Conservation (phyloP, 2,113 vertebrate species). For the Psittacula cyanocephala region DNA sequence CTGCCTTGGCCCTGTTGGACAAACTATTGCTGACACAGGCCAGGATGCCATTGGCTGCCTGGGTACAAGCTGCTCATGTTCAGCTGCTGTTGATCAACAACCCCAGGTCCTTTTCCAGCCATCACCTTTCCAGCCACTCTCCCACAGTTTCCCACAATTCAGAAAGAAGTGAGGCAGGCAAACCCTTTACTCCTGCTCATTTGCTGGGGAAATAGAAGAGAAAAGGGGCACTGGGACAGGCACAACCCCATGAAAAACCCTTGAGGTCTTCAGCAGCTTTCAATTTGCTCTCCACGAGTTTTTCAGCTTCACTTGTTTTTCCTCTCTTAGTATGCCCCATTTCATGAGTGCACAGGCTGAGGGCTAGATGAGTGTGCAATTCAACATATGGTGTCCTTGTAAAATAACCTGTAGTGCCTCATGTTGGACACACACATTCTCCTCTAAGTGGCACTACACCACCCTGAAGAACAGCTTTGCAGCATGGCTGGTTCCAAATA, state of each 20-base stretch:
- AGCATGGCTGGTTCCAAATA: background rate
- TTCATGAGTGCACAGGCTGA: background rate
- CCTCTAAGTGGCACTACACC: background rate
- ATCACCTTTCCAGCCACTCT: background rate
- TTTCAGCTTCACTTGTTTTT: background rate
- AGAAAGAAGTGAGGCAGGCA: background rate
- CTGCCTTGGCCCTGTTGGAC: background rate
- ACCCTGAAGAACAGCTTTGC: background rate
- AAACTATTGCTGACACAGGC: background rate
- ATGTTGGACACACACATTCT: background rate
- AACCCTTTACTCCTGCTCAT: background rate
- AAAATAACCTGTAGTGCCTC: background rate
- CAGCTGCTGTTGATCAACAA: accelerated
- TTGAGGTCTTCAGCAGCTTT: background rate
- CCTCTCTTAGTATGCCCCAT: background rate
- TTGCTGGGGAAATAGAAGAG: background rate
- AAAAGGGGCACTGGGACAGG: background rate
- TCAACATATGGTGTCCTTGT: background rate
- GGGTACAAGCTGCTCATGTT: accelerated
- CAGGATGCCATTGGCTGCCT: background rate
- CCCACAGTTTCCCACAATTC: background rate
- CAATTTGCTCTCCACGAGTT: background rate
- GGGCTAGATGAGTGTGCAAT: background rate
- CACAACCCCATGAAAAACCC: background rate
- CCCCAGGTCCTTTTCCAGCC: accelerated